Conservation (phyloP, 2,797 vertebrate genomes). For the Ceryle rudis region DNA sequence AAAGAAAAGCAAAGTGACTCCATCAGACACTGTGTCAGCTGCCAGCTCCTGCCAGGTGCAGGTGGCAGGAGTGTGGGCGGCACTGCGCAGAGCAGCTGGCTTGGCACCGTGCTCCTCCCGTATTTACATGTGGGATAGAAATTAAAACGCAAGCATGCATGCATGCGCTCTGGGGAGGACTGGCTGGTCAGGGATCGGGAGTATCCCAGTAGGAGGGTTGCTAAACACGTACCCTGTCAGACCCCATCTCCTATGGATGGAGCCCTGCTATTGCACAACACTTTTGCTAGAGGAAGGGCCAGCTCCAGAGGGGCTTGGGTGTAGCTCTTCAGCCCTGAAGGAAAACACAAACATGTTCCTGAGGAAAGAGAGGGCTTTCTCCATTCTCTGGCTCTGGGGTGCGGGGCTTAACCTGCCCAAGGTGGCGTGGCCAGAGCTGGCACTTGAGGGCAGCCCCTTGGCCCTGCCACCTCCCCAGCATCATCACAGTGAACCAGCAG, state of each 20-base stretch:
- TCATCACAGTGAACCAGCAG: conserved; percentile 48
- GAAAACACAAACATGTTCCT: conserved; percentile 53
- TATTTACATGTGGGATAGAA: background rate
- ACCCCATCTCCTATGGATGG: background rate
- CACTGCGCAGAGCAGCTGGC: fast-evolving
- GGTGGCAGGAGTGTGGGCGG: background rate
- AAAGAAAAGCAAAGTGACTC: background rate
- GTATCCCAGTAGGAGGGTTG: background rate
- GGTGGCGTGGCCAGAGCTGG: fast-evolving
- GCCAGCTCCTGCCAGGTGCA: background rate
- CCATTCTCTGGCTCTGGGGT: background rate
- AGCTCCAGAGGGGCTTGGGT: background rate
- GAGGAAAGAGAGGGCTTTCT: conserved; percentile 65
- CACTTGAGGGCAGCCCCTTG: background rate
- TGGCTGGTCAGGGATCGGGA: background rate
- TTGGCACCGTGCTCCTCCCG: background rate
- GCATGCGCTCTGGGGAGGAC: background rate
- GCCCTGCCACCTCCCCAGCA: background rate
- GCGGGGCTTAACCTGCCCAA: background rate
- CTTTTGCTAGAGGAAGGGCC: conserved; percentile 40
- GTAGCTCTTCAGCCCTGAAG: background rate
- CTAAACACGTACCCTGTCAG: conserved; percentile 49
- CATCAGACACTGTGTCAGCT: background rate
- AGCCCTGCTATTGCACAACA: conserved; percentile 64
- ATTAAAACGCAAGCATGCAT: background rate